Evolutionary conservation across 2,888 invertebrate species (phyloP).

Genomic region (Drosophila leonis): DNA sequence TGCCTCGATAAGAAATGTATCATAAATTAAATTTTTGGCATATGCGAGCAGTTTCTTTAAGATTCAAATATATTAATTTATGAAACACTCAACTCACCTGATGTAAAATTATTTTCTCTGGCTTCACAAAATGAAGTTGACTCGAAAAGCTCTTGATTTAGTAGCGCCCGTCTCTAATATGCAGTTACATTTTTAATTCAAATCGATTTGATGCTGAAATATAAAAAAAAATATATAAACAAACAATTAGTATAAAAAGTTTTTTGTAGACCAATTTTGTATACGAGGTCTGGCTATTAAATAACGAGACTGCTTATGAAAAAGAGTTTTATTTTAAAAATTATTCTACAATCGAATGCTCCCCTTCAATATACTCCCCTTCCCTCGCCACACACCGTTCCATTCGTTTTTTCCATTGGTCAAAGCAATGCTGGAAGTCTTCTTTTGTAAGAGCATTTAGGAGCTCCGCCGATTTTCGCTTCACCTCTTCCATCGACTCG

Average conservation of each 20-base stretch:
- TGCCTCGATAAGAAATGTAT: neutral
- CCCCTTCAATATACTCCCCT: too few relatives aligned
- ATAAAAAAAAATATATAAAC: neutral
- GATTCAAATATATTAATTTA: neutral
- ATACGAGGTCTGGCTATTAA: too few relatives aligned
- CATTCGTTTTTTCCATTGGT: too few relatives aligned
- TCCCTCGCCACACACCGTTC: too few relatives aligned
- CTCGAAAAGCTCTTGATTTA: conserved; percentile 22
- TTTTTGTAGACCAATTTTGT: neutral
- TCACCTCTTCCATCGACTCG: too few relatives aligned
- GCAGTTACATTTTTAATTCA: conserved; percentile 55
- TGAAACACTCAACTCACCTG: conserved; percentile 45
- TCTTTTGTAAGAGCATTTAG: too few relatives aligned
- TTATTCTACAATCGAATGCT: too few relatives aligned
- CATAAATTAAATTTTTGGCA: neutral
- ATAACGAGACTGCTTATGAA: too few relatives aligned
- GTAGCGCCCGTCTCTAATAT: conserved; percentile 11
- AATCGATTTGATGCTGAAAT: conserved; percentile 36
- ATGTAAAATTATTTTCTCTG: conserved; percentile 21
- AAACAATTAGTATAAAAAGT: neutral
- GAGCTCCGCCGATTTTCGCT: too few relatives aligned
- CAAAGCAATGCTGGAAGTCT: too few relatives aligned
- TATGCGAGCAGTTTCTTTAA: neutral
- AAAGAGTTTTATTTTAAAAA: too few relatives aligned
- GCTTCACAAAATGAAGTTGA: conserved; percentile 10